Conservation (phyloP, 1,140 invertebrate genomes). For the Drosophila pseudoobscura region DNA sequence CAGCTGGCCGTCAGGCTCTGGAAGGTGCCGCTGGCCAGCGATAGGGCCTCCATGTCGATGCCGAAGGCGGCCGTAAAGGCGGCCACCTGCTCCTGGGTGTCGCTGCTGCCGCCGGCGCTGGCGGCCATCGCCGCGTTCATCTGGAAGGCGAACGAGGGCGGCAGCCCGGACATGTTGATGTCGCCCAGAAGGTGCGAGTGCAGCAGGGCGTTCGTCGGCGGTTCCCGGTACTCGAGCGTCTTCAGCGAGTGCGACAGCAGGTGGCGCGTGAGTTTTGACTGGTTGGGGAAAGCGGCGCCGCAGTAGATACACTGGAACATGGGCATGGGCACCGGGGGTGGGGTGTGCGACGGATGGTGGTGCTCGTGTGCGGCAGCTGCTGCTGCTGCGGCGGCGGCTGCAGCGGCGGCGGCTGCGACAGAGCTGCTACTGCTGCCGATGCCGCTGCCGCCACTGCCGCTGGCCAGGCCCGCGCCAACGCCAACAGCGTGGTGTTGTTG, state of each 20-base stretch:
- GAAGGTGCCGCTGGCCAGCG: conserved; percentile 82
- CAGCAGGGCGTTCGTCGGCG: conserved; percentile 84
- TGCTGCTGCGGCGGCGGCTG: conserved; percentile 51
- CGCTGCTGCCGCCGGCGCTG: conserved; percentile 81
- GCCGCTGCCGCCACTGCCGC: conserved; percentile 59
- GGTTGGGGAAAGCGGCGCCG: conserved; percentile 92
- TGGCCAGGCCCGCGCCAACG: conserved; percentile 84
- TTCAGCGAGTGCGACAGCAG: conserved; percentile 93
- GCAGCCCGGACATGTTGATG: conserved; percentile 84
- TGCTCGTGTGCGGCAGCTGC: conserved; percentile 39
- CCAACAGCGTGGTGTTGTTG: conserved; percentile 80
- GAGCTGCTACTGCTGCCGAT: conserved; percentile 28
- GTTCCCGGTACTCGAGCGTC: conserved; percentile 92
- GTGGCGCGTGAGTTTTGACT: conserved; percentile 94
- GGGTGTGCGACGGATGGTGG: conserved; percentile 34
- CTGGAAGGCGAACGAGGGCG: conserved; percentile 83
- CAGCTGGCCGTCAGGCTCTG: conserved; percentile 61
- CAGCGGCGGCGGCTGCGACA: conserved; percentile 56
- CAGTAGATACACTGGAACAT: conserved; percentile 93
- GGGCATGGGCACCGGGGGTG: conserved; percentile 75
- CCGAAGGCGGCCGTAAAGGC: conserved; percentile 70
- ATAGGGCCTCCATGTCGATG: conserved; percentile 77
- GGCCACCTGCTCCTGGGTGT: conserved; percentile 84
- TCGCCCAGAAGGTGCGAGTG: conserved; percentile 82
- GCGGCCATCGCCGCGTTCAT: conserved; percentile 82